These are phyloP conservation scores for Pardosa pseudoannulata DNA, from an alignment of 2,888 invertebrate genomes.

Conservation along the genomic window DNA sequence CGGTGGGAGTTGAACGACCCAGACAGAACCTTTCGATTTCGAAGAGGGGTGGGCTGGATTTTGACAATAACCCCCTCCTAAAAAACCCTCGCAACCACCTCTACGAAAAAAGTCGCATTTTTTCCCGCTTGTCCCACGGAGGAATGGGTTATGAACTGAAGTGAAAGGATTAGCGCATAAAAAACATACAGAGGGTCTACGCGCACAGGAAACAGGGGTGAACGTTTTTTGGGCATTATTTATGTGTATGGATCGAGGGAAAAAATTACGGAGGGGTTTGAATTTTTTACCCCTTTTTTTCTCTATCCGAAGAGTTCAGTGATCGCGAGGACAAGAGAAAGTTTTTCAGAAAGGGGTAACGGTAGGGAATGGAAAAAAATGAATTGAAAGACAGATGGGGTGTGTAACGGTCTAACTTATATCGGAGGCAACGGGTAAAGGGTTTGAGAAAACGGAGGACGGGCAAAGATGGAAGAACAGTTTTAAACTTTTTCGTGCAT, in stretches of 20 bases:
- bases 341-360: background rate
- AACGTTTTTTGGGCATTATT: background rate
- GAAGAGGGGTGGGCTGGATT: background rate
- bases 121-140: conserved; percentile 51
- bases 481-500: too few relatives aligned
- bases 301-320: background rate
- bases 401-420: background rate
- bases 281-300: too few relatives aligned
- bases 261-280: too few relatives aligned
- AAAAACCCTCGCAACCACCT: background rate
- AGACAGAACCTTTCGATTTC: background rate
- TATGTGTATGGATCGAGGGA: background rate
- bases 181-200: conserved; percentile 23
- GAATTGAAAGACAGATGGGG: conserved; percentile 12
- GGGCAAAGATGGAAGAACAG: too few relatives aligned
- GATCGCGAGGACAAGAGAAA: background rate
- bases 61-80: background rate
- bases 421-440: background rate
- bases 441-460: background rate
- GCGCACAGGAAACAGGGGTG: conserved; percentile 2
- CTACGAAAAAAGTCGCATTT: background rate
- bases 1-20: conserved; percentile 57
- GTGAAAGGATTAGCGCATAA: conserved; percentile 51
- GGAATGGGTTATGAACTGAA: conserved; percentile 61
- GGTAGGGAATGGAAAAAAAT: background rate